Conservation (phyloP, 1,140 invertebrate species). For the Portunus trituberculatus region DNA sequence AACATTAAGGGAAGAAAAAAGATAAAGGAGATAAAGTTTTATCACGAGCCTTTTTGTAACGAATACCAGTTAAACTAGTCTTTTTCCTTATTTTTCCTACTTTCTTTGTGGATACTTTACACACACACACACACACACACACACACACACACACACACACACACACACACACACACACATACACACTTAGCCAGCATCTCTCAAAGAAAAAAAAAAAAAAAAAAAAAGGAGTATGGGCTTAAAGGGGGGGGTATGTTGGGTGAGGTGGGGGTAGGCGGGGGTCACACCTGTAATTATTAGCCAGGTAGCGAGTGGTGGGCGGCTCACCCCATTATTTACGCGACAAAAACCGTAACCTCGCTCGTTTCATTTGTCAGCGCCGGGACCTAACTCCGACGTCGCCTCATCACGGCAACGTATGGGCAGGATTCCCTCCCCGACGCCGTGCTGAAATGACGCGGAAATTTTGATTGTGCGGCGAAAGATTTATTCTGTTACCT, state of each 20-base stretch:
- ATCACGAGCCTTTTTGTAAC: neutral
- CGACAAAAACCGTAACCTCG: constrained; percentile 8
- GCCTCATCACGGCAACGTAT: constrained; percentile 7
- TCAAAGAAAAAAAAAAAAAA: neutral
- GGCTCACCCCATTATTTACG: constrained; percentile 1
- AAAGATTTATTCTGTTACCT: constrained; percentile 2
- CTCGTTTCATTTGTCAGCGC: constrained; percentile 11
- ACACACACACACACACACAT: neutral
- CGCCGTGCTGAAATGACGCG: neutral
- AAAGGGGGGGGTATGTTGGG: neutral
- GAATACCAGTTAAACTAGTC: neutral
- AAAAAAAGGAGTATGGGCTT: neutral
- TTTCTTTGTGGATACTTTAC: neutral
- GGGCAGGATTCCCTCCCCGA: neutral
- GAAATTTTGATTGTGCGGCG: neutral
- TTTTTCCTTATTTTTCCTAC: neutral
- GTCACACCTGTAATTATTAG: constrained; percentile 14
- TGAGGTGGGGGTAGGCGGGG: neutral
- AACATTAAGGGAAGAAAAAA: neutral
- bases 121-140: no score
- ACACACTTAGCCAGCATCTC: no score
- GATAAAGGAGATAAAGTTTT: neutral
- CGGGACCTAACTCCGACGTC: neutral
- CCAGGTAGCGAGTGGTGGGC: neutral
- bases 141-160: neutral